Base-by-base conservation (phyloP, 2,888 invertebrate genomes). In the Hypercompe scribonia region DNA sequence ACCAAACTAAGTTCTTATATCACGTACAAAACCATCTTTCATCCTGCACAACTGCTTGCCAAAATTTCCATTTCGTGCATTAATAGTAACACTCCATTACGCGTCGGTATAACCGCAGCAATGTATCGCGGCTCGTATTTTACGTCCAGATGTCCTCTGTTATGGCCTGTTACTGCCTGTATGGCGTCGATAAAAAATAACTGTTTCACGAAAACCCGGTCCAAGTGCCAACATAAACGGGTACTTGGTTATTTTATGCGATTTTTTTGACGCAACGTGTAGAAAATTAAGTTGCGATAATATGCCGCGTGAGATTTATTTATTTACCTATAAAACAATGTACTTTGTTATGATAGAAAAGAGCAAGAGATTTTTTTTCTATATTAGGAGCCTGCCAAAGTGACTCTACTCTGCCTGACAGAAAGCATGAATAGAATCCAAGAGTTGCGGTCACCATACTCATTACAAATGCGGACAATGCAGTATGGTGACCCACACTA, bases 101-200 rank as follows among this genome's bases (percentile, higher is more conserved):
- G 61, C 71, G 68, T 65, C 68, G 70, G 65, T 85, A 76, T 74
- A 72, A 81, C 74, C 78, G 65, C 78, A 34, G 61, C 75, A 65
- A 79, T 84, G 80, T 82, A 78, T 77, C 76, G 71, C 71, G 66
- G 79, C 78, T 77, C 83, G 83, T 88, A 87, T 88, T 84, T 89
- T 82, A 87, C 83, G 82, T 77, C 79, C 81, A 81, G 84, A 83
- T 81, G 85, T 82, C 85, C 84, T 79, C 75, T 76, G 84, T 82
- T 84, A 86, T 81, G 75, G 83, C 74, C 71, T 72, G 79, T 80
- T 77, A 76, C 75, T 74, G 78, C 76, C 78, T 82, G 85, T 76
- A 80, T 80, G 77, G 80, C 75, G 73, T 70, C 86, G 87, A 88
- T 88, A 88, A 88, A 88, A 88, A 88, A 84, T 87, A 87, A 87